Evolutionary conservation across 2,888 invertebrate species (phyloP).

Genomic region (Lasioglossum marginatum): DNA sequence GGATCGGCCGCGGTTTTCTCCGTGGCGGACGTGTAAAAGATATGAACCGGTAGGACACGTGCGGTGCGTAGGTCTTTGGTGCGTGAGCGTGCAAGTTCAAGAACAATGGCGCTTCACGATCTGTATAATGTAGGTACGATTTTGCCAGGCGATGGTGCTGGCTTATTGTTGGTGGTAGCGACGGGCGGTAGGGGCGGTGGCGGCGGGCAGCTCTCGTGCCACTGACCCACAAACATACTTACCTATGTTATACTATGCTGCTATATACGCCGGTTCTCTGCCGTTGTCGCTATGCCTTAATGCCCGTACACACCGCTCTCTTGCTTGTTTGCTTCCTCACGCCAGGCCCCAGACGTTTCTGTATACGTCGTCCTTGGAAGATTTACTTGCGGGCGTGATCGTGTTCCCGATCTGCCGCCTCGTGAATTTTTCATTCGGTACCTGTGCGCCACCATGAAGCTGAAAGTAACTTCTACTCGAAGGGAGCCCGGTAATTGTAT

Average conservation of each 20-base stretch:
- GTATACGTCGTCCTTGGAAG: conserved; percentile 57
- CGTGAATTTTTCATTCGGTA: conserved; percentile 44
- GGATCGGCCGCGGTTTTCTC: conserved; percentile 34
- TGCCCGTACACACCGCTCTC: conserved; percentile 64
- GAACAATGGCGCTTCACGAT: conserved; percentile 82
- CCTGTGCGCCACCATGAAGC: conserved; percentile 2
- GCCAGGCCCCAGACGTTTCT: conserved; percentile 14
- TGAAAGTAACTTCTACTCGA: conserved; percentile 30
- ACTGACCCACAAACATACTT: conserved; percentile 84
- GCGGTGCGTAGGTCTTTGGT: conserved; percentile 65
- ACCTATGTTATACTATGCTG: conserved; percentile 82
- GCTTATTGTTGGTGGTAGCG: conserved; percentile 65
- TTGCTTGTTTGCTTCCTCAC: conserved; percentile 19
- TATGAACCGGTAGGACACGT: conserved; percentile 26
- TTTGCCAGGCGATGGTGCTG: conserved; percentile 71
- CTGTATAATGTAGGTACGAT: conserved; percentile 79
- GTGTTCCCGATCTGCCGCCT: conserved; percentile 30
- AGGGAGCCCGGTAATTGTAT: conserved; percentile 22
- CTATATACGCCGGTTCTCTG: conserved; percentile 64
- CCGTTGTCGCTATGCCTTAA: conserved; percentile 65
- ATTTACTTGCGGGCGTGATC: conserved; percentile 47
- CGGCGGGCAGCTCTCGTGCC: conserved; percentile 76
- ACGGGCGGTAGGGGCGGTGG: conserved; percentile 56
- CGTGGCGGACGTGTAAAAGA: conserved; percentile 18
- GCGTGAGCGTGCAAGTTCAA: conserved; percentile 81